Conservation (phyloP, 2,113 vertebrate species). For the Rhinolophus sinicus region DNA sequence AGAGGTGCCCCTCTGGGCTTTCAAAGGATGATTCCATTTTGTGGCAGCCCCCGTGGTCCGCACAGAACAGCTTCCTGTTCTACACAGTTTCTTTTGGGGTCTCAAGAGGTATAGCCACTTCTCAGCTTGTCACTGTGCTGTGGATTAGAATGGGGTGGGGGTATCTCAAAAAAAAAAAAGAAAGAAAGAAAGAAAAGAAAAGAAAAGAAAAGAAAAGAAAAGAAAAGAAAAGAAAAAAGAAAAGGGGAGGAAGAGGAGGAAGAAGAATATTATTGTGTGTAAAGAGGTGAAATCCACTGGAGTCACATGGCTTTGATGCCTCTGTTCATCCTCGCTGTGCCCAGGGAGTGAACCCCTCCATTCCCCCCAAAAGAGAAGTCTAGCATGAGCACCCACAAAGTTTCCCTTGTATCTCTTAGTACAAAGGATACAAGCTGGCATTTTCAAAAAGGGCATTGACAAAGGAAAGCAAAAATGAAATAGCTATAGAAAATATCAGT, state of each 20-base stretch:
- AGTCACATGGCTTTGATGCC: not conserved
- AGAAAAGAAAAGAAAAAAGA: not conserved
- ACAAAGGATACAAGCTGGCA: not conserved
- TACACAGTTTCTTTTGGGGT: not conserved
- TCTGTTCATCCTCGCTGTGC: not conserved
- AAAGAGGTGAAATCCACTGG: not conserved
- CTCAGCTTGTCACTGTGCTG: not conserved
- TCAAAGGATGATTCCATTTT: not conserved
- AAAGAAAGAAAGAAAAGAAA: too few species aligned
- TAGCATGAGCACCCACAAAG: not conserved
- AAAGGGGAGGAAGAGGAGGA: not conserved
- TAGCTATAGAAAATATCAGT: not conserved
- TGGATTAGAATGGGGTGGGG: not conserved
- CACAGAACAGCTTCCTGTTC: not conserved
- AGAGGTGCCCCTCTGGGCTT: rapidly evolving
- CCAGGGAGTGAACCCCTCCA: not conserved
- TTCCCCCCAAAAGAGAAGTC: not conserved
- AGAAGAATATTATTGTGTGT: too few species aligned
- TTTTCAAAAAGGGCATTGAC: not conserved
- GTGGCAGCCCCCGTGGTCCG: not conserved
- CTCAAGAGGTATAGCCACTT: not conserved
- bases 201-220: not conserved
- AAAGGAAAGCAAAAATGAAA: not conserved
- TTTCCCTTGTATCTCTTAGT: not conserved
- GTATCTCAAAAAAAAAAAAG: not conserved